Percentiles rank a stretch among this genome's conserved stretches.
These are phyloP conservation scores for Patella depressa DNA, from an alignment of 2,888 invertebrate genomes.

Conservation along the genomic window DNA sequence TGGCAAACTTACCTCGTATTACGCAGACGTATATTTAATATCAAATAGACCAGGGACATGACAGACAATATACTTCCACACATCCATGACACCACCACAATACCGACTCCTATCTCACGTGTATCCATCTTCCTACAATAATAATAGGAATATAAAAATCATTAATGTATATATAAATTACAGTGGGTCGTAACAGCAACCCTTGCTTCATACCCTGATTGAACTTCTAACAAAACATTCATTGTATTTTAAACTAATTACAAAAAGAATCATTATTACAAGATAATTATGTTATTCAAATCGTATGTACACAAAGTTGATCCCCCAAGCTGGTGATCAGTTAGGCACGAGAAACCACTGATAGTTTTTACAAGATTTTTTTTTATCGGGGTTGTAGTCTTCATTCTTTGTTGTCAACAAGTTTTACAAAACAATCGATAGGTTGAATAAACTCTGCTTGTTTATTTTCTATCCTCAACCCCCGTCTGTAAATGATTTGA, in stretches of 20 bases:
- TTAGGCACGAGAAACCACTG: not conserved
- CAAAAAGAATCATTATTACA: not conserved
- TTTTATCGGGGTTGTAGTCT: not conserved
- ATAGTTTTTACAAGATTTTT: not conserved
- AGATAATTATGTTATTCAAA: not conserved
- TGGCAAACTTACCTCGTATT: constrained; percentile 54
- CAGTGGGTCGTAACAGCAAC: not conserved
- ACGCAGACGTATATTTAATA: constrained; percentile 63
- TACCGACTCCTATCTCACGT: constrained; percentile 40
- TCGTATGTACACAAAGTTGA: too few species aligned
- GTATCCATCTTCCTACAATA: constrained; percentile 22
- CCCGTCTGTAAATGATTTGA: too few species aligned
- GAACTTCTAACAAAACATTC: not conserved
- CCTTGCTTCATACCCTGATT: not conserved
- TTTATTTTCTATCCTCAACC: too few species aligned
- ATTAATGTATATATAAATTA: not conserved
- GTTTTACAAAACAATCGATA: constrained; percentile 2
- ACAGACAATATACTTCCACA: constrained; percentile 58
- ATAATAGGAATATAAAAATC: not conserved
- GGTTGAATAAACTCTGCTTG: too few species aligned
- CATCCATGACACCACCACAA: constrained; percentile 53
- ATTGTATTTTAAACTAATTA: not conserved
- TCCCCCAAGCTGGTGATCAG: too few species aligned
- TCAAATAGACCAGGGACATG: constrained; percentile 56
- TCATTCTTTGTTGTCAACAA: not conserved